phyloP scores from a whole-genome alignment of 2,113 vertebrate genomes.

The Oncorhynchus tshawytscha region DNA sequence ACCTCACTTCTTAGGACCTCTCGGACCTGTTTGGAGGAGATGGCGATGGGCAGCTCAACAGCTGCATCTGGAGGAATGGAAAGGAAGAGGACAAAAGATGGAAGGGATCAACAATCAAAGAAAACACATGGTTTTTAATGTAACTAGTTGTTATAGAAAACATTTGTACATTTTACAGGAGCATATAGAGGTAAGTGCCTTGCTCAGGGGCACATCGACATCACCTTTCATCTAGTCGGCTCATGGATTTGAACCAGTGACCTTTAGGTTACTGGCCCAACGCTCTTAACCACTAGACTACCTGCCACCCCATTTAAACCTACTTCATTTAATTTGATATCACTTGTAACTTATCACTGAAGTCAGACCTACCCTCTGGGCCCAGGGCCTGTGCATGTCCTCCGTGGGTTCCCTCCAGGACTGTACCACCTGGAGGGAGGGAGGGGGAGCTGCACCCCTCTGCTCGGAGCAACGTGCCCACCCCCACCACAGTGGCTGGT shows the following conservation, averaged over 20 bases:
- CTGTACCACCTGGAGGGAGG: conserved; percentile 25
- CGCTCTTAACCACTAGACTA: too few relatives aligned
- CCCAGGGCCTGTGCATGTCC: conserved; percentile 62
- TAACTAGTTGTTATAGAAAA: too few relatives aligned
- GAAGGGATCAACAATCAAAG: too few relatives aligned
- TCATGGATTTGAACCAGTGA: too few relatives aligned
- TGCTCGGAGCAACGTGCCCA: conserved; percentile 64
- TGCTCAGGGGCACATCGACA: too few relatives aligned
- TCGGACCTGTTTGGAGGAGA: conserved; percentile 77
- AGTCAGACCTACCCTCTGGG: conserved; percentile 26
- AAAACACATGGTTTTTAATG: too few relatives aligned
- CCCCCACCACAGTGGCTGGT: conserved; percentile 68
- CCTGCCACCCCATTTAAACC: too few relatives aligned
- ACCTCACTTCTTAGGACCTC: conserved; percentile 74
- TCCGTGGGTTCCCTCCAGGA: conserved; percentile 27
- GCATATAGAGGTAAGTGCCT: too few relatives aligned
- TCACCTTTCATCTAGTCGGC: too few relatives aligned
- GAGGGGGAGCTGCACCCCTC: conserved; percentile 60
- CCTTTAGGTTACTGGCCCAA: too few relatives aligned
- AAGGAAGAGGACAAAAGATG: neutral
- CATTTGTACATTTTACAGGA: too few relatives aligned
- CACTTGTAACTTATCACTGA: neutral
- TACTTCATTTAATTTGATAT: too few relatives aligned
- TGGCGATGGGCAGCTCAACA: conserved; percentile 68
- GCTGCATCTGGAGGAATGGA: conserved; percentile 55